Evolutionary conservation across 1,140 invertebrate species (phyloP).

Genomic region (Scaptomyza hsui): DNA sequence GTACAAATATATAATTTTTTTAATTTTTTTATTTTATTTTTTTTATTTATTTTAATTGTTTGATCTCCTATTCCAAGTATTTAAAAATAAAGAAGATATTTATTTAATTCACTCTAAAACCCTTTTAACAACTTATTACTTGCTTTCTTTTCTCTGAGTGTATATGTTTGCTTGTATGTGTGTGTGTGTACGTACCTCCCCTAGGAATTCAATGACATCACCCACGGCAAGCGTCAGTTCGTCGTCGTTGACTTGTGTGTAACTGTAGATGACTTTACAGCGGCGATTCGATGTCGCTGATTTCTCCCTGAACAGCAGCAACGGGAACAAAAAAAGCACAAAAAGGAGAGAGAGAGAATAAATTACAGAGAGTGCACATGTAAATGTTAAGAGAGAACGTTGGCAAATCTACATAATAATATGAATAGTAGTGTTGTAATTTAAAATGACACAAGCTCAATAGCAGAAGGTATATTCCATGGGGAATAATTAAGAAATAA

Average conservation of each 20-base stretch:
- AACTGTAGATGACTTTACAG: conserved; percentile 95
- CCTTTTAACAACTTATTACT: no score
- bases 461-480: no score
- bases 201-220: conserved; percentile 94
- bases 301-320: conserved; percentile 75
- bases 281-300: conserved; percentile 86
- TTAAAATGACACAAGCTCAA: conserved; percentile 18
- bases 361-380: conserved; percentile 21
- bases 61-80: no score
- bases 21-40: no score
- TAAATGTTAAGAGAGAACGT: conserved; percentile 16
- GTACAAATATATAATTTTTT: no score
- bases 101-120: no score
- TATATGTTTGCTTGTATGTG: background rate
- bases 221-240: conserved; percentile 93
- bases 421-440: background rate
- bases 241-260: conserved; percentile 95
- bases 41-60: no score
- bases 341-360: conserved; percentile 10
- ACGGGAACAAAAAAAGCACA: conserved; percentile 15
- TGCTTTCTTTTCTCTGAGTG: background rate
- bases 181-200: conserved; percentile 87
- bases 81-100: no score
- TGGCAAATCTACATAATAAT: conserved; percentile 2
- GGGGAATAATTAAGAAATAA: no score